Base-by-base conservation (phyloP, 2,888 invertebrate species). In the Mactromeris polynyma region DNA sequence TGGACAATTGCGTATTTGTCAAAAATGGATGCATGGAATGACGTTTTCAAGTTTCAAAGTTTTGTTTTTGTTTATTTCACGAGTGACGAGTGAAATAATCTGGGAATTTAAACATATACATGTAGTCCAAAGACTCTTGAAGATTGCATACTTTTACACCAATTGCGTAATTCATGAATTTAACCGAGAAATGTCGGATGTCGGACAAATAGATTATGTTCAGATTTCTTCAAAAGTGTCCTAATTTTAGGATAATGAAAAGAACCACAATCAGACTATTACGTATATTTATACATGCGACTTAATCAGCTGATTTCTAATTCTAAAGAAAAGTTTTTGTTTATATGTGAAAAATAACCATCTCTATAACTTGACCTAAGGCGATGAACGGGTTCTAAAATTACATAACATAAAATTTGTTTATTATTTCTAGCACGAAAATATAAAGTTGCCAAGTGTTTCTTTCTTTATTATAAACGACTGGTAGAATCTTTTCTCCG, bases 391-490 rank as follows among this genome's bases (percentile, higher is more conserved):
- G 36, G 4, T 73, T 73, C 73, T 73, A 36, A 36, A 73, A 33
- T 73, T 36, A 36, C 73, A 14, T 11, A 19, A 33, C 11, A 33
- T 17, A 33, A 73, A 73, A 73, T 14, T 2, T 36, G 81, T 81
- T 54, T 81, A 54, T 81, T 81, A 54, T 54, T 81, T 81, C 58
- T 81, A 54, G 58, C 54, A 51, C 2, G 31, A 81, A 81, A 51
- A 81, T 54, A 54, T 58, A 9, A 54, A 54, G 26, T 21, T 46
- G 42, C 42, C 81, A 42, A 54, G 33, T 46, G 33, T 36, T 81
- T 54, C 26, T 54, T 54, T 33, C 51, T 81, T 81, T 36, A 33
- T 54, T 26, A 51, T 26, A 4, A 0, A 4, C 26, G 26, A 64
- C n/a, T 26, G 7, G 3, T 26, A n/a, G 26, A 64, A n/a, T 26